Base-by-base conservation (phyloP, 2,113 vertebrate species). In the Hypomesus transpacificus region DNA sequence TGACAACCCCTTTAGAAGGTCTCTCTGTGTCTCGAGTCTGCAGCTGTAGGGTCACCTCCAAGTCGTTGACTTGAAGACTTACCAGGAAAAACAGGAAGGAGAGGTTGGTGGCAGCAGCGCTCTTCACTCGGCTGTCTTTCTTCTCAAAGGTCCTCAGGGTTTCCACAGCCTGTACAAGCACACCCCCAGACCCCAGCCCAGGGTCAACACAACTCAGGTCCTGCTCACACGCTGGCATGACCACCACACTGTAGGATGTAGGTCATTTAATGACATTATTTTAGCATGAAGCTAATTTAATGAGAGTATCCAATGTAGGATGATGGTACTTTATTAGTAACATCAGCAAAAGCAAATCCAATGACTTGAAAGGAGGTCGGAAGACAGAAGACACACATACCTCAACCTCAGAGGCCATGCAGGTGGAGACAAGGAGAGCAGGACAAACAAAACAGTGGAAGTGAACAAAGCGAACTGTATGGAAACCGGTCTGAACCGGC, bases 101-200 rank as follows among this genome's bases (percentile, higher is more conserved):
- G 51, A 99, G 95, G 78, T 99, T 99, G 77, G 97, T 98, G 69
- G 97, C 96, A 77, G 97, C 96, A 70, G 95, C 94, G 66, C 96
- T 98, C 87, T 99, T 99, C 62, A 98, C 95, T 87, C 96, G 89
- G 84, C 94, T 97, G 74, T 98, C 97, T 74, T 95, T 99, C 86
- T 97, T 99, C 86, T 96, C 96, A 88, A 99, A 98, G 63, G 93
- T 95, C 91, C 98, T 99, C 80, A 99, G 87, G 1, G 94, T 96
- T 75, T 97, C 95, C 61, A 96, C 91, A 50, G 97, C 96, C 97
- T 99, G 83, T 46, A 54, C 18, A 75, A 50, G 52, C 39, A 46
- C 39, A 46, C 1, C 39, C 39, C 39, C 39, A 46, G 16, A 34
- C 59, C 22, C 59, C 14, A 61, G 1, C 39, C 9, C 9, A 13